Base-by-base conservation (phyloP, 2,888 invertebrate species). In the Diloba caeruleocephala region DNA sequence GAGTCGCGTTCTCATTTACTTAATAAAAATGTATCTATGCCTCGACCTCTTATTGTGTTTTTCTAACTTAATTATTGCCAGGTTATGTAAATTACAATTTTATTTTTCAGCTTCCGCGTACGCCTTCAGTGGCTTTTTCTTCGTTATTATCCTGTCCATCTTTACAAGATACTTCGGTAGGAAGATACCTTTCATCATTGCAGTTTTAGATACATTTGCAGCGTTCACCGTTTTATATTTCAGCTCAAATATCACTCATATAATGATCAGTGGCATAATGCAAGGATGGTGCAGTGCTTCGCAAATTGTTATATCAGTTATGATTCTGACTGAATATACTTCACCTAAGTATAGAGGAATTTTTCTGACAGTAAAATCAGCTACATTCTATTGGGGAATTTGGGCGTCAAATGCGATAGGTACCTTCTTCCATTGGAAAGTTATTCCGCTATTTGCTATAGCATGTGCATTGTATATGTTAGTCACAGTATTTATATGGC, bases 361-460 rank as follows among this genome's bases (percentile, higher is more conserved):
- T 36, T 83, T 82, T 26, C 34, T 81, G 2, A 68, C 70, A 1
- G 5, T 79, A 0, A 83, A 81, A 28, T 36, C 61, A 7, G 77
- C 79, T 0, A 77, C 71, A 0, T 53, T 68, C 0, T 71, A 54
- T n/a, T 76, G 76, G 73, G 83, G 81, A 0, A 57, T 80, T 19
- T 77, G 76, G 73, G 57, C 51, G 0, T 59, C 77, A 5, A 79
- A 83, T 39, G 62, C 70, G 0, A 75, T 81, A n/a, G 83, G 82
- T 1, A 78, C 79, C 0, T 78, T 77, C 36, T 67, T 70, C 17
- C 57, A 77, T 38, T 81, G 81, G 79, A 77, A 60, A 33, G 52
- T 55, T 3, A 81, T 82, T 15, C 64, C 74, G 0, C 10, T 78
- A 0, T 33, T 75, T 8, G 79, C 73, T 0, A 52, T 77, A 0